phyloP scores from a whole-genome alignment of 2,113 vertebrate species.

The Antechinus flavipes region DNA sequence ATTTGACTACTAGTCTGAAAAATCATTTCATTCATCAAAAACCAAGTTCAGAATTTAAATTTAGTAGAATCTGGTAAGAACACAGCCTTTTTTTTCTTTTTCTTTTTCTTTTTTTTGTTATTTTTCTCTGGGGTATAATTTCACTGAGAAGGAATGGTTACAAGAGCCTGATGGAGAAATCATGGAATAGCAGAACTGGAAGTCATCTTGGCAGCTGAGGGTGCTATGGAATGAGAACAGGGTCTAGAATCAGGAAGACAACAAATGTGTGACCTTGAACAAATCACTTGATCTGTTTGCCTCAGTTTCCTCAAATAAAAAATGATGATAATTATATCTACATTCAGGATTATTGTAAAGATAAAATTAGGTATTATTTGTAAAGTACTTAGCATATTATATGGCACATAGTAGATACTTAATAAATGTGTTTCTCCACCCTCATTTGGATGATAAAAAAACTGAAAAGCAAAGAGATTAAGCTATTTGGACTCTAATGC shows the following conservation, averaged over 20 bases:
- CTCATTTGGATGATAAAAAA: neutral
- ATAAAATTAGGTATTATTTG: neutral
- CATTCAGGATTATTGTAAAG: neutral
- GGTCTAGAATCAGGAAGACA: neutral
- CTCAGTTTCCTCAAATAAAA: neutral
- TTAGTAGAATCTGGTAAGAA: neutral
- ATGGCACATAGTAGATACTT: neutral
- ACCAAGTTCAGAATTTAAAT: neutral
- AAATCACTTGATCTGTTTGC: neutral
- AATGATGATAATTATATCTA: neutral
- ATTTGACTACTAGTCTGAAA: too few relatives aligned
- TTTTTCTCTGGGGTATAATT: neutral
- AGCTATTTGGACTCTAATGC: neutral
- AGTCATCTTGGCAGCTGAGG: neutral
- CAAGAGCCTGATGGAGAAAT: too few relatives aligned
- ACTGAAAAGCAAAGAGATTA: neutral
- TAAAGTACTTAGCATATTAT: neutral
- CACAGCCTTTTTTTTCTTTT: neutral
- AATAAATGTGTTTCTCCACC: neutral
- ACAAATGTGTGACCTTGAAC: neutral
- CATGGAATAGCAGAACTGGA: neutral
- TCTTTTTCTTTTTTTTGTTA: neutral
- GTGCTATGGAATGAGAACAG: neutral
- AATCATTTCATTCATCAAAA: neutral
- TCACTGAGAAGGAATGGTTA: too few relatives aligned